Evolutionary conservation across 2,888 invertebrate genomes (phyloP).

Genomic region (Drepanosiphum platanoidis): DNA sequence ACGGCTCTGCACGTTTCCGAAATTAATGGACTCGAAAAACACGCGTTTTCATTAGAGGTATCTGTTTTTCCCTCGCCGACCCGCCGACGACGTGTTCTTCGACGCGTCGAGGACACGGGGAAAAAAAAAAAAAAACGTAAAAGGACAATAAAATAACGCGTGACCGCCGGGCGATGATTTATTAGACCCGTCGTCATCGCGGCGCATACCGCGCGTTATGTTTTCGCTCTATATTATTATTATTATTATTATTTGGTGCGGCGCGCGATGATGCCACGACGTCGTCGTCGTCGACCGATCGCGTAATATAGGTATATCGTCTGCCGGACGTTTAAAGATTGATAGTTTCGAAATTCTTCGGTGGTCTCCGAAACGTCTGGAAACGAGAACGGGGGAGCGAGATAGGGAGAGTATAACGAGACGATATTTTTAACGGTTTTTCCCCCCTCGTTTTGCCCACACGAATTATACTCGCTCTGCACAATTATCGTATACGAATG

Average conservation of each 20-base stretch:
- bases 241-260: slow-evolving; percentile 36
- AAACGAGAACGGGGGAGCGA: not conserved
- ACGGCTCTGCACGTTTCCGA: not conserved
- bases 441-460: not conserved
- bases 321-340: slow-evolving; percentile 9
- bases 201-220: slow-evolving; percentile 21
- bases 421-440: slow-evolving; percentile 37
- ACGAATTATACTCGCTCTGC: not conserved
- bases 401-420: not conserved
- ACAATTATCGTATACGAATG: not conserved
- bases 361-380: not conserved
- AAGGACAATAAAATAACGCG: slow-evolving; percentile 36
- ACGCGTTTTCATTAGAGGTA: slow-evolving; percentile 18
- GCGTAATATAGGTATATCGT: too few relatives aligned
- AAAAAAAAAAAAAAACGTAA: not conserved
- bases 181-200: slow-evolving; percentile 14
- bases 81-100: not conserved
- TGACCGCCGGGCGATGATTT: slow-evolving; percentile 36
- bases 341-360: slow-evolving; percentile 37
- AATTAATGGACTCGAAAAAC: slow-evolving; percentile 44
- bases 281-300: not conserved
- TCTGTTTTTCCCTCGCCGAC: not conserved
- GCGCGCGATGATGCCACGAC: too few relatives aligned
- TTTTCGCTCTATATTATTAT: slow-evolving; percentile 17
- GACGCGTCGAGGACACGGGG: not conserved